Evolutionary conservation across 2,888 invertebrate species (phyloP).

Genomic region (Venustoraphidia nigricollis): DNA sequence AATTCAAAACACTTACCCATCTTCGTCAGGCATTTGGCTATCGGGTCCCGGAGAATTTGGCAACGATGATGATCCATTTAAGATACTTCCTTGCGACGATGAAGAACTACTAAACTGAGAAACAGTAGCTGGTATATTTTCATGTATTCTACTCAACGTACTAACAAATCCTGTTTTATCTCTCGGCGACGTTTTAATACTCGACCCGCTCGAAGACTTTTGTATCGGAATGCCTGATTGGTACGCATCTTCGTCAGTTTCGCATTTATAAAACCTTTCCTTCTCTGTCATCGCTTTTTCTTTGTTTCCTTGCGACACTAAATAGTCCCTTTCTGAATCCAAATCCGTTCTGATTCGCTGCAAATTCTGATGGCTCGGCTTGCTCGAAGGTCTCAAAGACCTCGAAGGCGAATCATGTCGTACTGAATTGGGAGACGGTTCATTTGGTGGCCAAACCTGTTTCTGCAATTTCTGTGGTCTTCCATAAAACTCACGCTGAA

Average conservation of each 20-base stretch:
- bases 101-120: conserved; percentile 12
- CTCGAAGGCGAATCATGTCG: conserved; percentile 29
- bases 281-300: conserved; percentile 15
- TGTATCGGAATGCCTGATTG: conserved; percentile 2
- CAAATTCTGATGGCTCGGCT: conserved; percentile 32
- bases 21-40: conserved; percentile 25
- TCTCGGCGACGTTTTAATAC: conserved; percentile 20
- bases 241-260: too few relatives aligned
- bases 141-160: conserved; percentile 47
- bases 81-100: conserved; percentile 15
- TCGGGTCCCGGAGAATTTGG: conserved; percentile 26
- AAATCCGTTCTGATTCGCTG: conserved; percentile 30
- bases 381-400: conserved; percentile 22
- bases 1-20: conserved; percentile 23
- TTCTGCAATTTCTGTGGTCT: conserved; percentile 61
- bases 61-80: conserved; percentile 30
- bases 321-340: conserved; percentile 25
- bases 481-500: conserved; percentile 61
- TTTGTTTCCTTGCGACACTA: conserved; percentile 7
- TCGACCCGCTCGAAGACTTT: conserved; percentile 9
- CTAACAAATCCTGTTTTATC: conserved; percentile 38
- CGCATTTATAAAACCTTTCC: not conserved
- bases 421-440: conserved; percentile 10
- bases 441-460: conserved; percentile 22
- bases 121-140: conserved; percentile 33